Conservation (phyloP, 1,140 invertebrate genomes). For the Drosophila orena region DNA sequence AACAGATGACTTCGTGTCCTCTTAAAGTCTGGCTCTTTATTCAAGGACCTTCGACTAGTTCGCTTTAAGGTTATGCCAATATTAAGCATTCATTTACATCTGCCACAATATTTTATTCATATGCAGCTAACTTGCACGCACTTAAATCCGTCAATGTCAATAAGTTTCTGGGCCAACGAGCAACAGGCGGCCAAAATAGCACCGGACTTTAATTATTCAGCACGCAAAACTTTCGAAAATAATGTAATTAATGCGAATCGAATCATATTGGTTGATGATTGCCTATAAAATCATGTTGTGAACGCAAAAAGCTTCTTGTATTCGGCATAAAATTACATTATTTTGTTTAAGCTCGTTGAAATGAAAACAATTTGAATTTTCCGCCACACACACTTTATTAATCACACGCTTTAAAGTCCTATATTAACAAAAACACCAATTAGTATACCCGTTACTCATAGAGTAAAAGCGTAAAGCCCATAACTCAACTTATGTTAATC, state of each 20-base stretch:
- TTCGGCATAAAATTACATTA: background rate
- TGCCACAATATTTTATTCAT: background rate
- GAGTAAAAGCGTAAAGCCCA: too few species aligned
- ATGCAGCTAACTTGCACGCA: too few species aligned
- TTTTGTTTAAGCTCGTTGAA: background rate
- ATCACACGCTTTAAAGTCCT: background rate
- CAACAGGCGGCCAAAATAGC: background rate
- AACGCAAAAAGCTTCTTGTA: background rate
- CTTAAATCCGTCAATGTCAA: background rate
- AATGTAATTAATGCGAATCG: background rate
- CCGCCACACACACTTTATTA: background rate
- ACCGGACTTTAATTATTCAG: background rate
- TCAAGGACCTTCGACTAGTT: background rate
- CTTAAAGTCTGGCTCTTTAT: too few species aligned
- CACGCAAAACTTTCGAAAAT: background rate
- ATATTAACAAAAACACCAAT: too few species aligned
- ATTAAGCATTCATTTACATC: background rate
- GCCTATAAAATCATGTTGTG: background rate
- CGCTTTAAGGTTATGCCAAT: background rate
- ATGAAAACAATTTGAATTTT: background rate
- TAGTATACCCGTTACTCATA: too few species aligned
- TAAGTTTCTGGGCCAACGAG: background rate
- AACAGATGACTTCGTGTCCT: too few species aligned
- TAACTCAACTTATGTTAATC: too few species aligned
- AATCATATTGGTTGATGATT: constrained; percentile 1